These are phyloP conservation scores for Philereme transversata DNA, from an alignment of 2,888 invertebrate genomes.

Conservation along the genomic window DNA sequence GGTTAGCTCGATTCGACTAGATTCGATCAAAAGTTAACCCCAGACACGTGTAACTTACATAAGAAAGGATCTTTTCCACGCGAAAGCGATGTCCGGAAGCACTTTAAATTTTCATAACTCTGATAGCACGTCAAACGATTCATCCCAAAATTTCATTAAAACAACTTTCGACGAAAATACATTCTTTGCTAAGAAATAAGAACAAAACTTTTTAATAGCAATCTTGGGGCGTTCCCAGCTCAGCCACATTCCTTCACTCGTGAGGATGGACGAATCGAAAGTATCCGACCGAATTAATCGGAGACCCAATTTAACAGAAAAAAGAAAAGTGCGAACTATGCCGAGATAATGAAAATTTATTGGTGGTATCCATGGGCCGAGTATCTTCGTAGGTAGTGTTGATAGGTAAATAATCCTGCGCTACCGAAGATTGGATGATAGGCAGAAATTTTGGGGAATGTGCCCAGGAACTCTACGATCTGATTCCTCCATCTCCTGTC, in stretches of 20 bases:
- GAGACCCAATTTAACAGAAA: constrained; percentile 53
- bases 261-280: constrained; percentile 58
- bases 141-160: constrained; percentile 9
- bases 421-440: constrained; percentile 4
- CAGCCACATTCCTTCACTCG: constrained; percentile 44
- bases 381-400: neutral
- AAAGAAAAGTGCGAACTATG: constrained; percentile 49
- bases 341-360: constrained; percentile 53
- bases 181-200: constrained; percentile 10
- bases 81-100: too few relatives aligned
- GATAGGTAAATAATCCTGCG: neutral
- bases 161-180: neutral
- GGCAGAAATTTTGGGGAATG: too few relatives aligned
- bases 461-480: too few relatives aligned
- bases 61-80: too few relatives aligned
- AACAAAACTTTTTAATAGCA: constrained; percentile 17
- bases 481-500: too few relatives aligned
- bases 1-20: too few relatives aligned
- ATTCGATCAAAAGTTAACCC: too few relatives aligned
- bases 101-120: neutral
- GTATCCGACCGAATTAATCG: constrained; percentile 57
- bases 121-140: neutral
- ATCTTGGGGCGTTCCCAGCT: constrained; percentile 19
- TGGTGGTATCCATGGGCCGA: constrained; percentile 20
- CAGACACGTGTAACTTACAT: too few relatives aligned